phyloP scores from a whole-genome alignment of 2,888 invertebrate species.

The Pasiphila rectangulata region DNA sequence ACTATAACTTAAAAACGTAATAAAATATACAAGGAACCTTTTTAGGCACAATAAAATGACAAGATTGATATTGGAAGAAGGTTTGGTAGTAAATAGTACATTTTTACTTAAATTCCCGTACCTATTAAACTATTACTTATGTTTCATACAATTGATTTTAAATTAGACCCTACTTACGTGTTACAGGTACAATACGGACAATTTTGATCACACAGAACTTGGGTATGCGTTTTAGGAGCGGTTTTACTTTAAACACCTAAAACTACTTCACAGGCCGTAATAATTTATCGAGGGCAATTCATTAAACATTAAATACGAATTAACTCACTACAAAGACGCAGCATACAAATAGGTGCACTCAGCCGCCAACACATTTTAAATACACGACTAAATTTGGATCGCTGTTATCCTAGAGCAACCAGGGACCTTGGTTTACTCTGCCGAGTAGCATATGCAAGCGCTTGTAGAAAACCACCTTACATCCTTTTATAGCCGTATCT shows the following conservation, averaged over 20 bases:
- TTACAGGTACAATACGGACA: constrained; percentile 15
- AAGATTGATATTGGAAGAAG: constrained; percentile 10
- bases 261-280: background rate
- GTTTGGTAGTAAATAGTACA: background rate
- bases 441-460: too few species aligned
- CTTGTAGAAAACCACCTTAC: too few species aligned
- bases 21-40: constrained; percentile 37
- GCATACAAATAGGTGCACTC: too few species aligned
- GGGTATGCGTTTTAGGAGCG: constrained; percentile 16
- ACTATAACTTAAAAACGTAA: constrained; percentile 32
- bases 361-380: too few species aligned
- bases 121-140: background rate
- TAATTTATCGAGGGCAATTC: too few species aligned
- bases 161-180: constrained; percentile 8
- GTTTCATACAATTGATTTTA: constrained; percentile 5
- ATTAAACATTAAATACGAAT: too few species aligned
- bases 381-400: too few species aligned
- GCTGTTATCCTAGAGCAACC: too few species aligned
- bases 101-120: background rate
- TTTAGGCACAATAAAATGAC: constrained; percentile 30
- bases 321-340: too few species aligned
- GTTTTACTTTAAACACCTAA: too few species aligned
- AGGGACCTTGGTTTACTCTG: too few species aligned
- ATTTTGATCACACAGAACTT: constrained; percentile 1
- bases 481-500: too few species aligned